Evolutionary conservation across 2,113 vertebrate genomes (phyloP).

Genomic region (Phyllostomus hastatus): DNA sequence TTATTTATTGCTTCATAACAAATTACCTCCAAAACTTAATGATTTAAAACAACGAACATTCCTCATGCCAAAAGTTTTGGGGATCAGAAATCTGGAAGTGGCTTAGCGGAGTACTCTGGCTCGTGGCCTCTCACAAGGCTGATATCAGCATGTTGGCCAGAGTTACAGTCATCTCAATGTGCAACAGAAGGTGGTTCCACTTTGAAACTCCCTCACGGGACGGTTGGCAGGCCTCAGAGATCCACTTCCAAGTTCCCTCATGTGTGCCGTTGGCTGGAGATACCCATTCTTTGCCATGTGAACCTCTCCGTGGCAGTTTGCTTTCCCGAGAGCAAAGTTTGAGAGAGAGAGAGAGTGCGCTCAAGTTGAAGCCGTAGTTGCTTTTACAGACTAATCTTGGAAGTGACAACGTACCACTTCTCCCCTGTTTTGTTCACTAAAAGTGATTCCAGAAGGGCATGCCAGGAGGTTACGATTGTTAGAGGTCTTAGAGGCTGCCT

Average conservation of each 20-base stretch:
- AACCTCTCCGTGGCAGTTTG: not conserved
- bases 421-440: not conserved
- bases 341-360: no score
- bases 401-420: not conserved
- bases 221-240: not conserved
- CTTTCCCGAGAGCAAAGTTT: not conserved
- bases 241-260: not conserved
- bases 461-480: not conserved
- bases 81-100: not conserved
- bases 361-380: not conserved
- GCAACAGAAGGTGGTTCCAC: not conserved
- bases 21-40: not conserved
- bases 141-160: not conserved
- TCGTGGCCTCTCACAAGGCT: not conserved
- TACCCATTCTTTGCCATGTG: not conserved
- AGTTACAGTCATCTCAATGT: not conserved
- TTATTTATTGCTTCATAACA: not conserved
- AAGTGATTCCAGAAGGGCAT: not conserved
- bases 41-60: not conserved
- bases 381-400: not conserved
- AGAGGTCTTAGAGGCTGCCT: not conserved
- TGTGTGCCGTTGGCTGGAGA: not conserved
- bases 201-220: not conserved
- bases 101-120: not conserved
- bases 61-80: not conserved